Evolutionary conservation across 2,797 vertebrate genomes (phyloP).

Genomic region (Neostethus bicornis): DNA sequence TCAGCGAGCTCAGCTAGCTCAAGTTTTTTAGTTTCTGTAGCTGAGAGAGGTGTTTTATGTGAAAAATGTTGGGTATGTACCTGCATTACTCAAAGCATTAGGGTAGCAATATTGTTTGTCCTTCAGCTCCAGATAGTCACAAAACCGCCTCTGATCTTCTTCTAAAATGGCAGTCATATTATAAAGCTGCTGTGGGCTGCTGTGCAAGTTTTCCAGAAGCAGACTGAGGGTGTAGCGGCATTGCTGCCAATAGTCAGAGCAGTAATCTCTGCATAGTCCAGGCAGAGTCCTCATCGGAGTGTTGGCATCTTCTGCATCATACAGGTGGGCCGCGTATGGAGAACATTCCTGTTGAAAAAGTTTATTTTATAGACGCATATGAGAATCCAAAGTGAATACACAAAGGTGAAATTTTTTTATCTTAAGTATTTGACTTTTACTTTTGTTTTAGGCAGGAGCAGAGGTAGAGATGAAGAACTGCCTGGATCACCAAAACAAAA

Average conservation of each 20-base stretch:
- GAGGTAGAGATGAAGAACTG: slow-evolving; percentile 8
- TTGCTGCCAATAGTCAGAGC: slow-evolving; percentile 77
- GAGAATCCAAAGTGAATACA: too few relatives aligned
- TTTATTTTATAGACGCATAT: background rate
- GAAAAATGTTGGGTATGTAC: slow-evolving; percentile 28
- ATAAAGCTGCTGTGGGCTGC: slow-evolving; percentile 40
- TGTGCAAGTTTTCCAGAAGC: slow-evolving; percentile 64
- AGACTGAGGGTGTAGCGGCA: slow-evolving; percentile 84
- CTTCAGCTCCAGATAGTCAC: slow-evolving; percentile 79
- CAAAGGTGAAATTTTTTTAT: too few relatives aligned
- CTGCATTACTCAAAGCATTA: slow-evolving; percentile 76
- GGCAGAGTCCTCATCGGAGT: slow-evolving; percentile 81
- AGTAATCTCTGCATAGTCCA: slow-evolving; percentile 82
- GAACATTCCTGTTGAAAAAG: slow-evolving; percentile 80
- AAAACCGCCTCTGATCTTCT: slow-evolving; percentile 75
- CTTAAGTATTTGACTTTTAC: too few relatives aligned
- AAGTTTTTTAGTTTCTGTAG: background rate
- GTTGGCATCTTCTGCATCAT: slow-evolving; percentile 85
- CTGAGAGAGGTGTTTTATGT: background rate
- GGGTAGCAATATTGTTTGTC: slow-evolving; percentile 87
- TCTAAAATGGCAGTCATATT: slow-evolving; percentile 67
- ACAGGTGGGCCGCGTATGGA: slow-evolving; percentile 85
- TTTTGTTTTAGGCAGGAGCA: background rate
- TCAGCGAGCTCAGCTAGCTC: too few relatives aligned
- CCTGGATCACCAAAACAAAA: slow-evolving; percentile 32